Base-by-base conservation (phyloP, 2,888 invertebrate genomes). In the Nomada ferruginata region DNA sequence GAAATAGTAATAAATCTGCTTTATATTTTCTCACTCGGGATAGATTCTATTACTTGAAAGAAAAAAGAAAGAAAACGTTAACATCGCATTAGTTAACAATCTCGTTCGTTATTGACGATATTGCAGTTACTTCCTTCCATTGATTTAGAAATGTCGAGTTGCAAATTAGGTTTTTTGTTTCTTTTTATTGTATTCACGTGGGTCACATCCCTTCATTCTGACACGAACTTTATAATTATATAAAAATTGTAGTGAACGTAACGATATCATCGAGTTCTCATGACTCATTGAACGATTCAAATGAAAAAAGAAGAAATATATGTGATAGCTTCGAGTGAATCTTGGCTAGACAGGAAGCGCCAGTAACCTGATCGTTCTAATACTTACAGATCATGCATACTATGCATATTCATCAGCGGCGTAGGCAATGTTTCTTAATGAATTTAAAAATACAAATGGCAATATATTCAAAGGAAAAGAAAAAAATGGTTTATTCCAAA, bases 11-110 rank as follows among this genome's bases (percentile, higher is more conserved):
- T 61, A 79, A 61, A 78, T 79, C 74, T 52, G 74, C 68, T 84
- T 86, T 86, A 82, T 86, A 86, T 84, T 86, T 88, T 86, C 79
- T 79, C 81, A 83, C 77, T 78, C 63, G 79, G 53, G 64, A 64
- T 69, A 72, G 72, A 29, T 29, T 47, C 20, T 29, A 76, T 79
- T 69, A 76, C 20, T 23, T 79, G 72, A 73, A 75, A 29, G 42
- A 60, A 52, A 5, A 7, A 36, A 26, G 26, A 26, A 26, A 26
- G 26, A 26, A 26, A 26, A 26, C 26, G 26, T 26, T 26, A 26
- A 26, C 26, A 26, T 26, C 2, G 26, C 26, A 2, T 26, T 26
- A 26, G 1, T 57, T 52, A 78, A 60, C 50, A 72, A 61, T 63
- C 36, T 60, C 57, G 20, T 63, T 76, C 53, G 55, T 63, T 61